Base-by-base conservation (phyloP, 1,140 invertebrate species). In the Halyomorpha halys region DNA sequence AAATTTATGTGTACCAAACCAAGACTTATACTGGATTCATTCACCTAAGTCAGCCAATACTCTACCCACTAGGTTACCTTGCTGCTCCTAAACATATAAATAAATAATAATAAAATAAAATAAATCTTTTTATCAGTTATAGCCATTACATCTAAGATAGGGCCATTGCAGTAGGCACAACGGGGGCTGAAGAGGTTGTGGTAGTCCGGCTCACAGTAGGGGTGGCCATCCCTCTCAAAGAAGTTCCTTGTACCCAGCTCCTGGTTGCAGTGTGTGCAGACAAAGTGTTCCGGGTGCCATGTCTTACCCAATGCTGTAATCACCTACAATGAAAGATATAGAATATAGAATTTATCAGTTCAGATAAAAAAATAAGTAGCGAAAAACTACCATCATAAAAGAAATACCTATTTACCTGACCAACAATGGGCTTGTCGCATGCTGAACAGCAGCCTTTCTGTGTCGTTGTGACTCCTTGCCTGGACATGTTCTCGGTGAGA, bases 231-330 rank as follows among this genome's bases (percentile, higher is more conserved):
- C 59, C 96, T 81, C 76, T 99, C 97, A 75, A 98, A 99, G 83
- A 99, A 99, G 77, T 97, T 98, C 71, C 92, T 84, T 49, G 96
- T 97, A 18, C 96, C 97, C 68, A 99, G 77, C 75, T 97, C 93
- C 72, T 94, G 88, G 64, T 89, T 90, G 81, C 97, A 99, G 73
- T 98, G 94, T 62, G 87, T 89, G 80, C 97, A 99, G 5, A 86
- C 91, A 77, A 99, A 99, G 75, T 99, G 97, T 78, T 99, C 96
- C 14, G 96, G 94, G 77, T 99, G 97, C 95, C 95, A 99, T n/a
- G 95, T 97, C 76, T 94, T 92, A 27, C 96, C 97, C 69, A 99
- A 73, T 1, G 97, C 97, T 39, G 94, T 97, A 69, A 97, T 90
- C 61, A 93, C 89, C 53, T 56, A 23, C 21, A 25, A 27, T 25